Evolutionary conservation across 2,888 invertebrate species (phyloP), one percentile per base, ranked within the genome.

Genomic region (Imbricaverruca yamaguchii): DNA sequence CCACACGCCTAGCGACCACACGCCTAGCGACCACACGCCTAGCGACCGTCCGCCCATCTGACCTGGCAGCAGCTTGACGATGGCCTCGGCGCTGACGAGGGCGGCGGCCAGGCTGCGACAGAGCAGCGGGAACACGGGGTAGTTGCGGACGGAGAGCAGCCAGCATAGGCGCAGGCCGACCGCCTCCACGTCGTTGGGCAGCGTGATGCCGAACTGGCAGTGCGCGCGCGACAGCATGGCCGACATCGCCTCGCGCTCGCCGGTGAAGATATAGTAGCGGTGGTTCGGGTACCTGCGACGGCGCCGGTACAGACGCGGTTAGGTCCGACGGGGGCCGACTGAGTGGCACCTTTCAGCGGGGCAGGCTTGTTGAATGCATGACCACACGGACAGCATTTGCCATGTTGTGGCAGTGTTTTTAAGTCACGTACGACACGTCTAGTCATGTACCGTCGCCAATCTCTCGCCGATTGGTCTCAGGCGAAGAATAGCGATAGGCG

Each of bases 51-150:
- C 11, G 15, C 59, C 59, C 13, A 18, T 18, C 59, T 13, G 11
- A 61, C 61, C 61, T 61, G 61, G 61, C 61, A 61, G 13, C 61
- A 93, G 90, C 85, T 92, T 92, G 85, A 91, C 90, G 69, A 98
- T 88, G 0, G 97, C 98, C 88, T 99, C 98, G 84, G 95, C 88
- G 0, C 94, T 97, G 69, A 99, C 88, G 81, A 93, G 88, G 86
- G 97, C 89, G 0, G 96, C 96, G 0, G 97, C 98, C 6, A 98
- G 85, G 86, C 95, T 95, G 88, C 99, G 98, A 15, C 95, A 90
- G 74, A 99, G 87, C 81, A 99, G 88, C 0, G 99, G 98, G 85
- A 97, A 96, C 85, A 92, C 91, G 0, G 97, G 96, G 88, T 97
- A 99, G 83, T 90, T 91, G 11, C 89, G 88, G 0, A 95, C 92